Evolutionary conservation across 2,797 vertebrate species (phyloP), one percentile per base, ranked within the genome.

Genomic region (Ceryle rudis): DNA sequence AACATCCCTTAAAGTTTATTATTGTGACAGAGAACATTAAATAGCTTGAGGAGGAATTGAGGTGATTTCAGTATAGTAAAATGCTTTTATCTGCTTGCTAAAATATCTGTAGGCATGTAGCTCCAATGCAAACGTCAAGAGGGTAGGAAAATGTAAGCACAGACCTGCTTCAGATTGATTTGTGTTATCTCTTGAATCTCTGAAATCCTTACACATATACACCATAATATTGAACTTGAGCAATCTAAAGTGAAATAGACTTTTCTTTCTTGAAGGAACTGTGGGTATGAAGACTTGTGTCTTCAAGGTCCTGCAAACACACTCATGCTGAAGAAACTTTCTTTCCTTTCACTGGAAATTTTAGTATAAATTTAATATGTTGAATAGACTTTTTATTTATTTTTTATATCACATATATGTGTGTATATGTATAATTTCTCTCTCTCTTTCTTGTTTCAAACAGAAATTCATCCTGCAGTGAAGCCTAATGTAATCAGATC

Each of bases 381-480:
- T 35, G 26, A 61, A 75, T 70, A 84, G 46, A 22, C 20, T 33
- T 42, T 83, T 26, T 49, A 5, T 41, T 74, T n/a, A n/a, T n/a
- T 88, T 75, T 74, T 28, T 29, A 88, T 35, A 5, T 52, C 51
- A 52, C 16, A 29, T 52, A 17, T 20, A 51, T 29, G 51, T 52
- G 26, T 52, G 7, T 47, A 47, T 67, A 29, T 49, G 16, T 67
- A 6, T 26, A 1, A 65, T 78, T 21, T 92, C 21, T 93, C 9
- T 78, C 51, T 90, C 14, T 90, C 31, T 93, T 35, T 74, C 31
- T 81, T 81, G 37, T 86, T 52, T 93, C 86, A 57, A 61, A 89
- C 98, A 99, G 99, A 99, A 98, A 99, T 99, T 93, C 99, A 99
- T 95, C 99, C 99, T 57, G 96, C 98, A 6, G 98, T 98, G 81